These are phyloP conservation scores for Rallus crepitans DNA, from an alignment of 2,797 vertebrate species.

Conservation along the genomic window DNA sequence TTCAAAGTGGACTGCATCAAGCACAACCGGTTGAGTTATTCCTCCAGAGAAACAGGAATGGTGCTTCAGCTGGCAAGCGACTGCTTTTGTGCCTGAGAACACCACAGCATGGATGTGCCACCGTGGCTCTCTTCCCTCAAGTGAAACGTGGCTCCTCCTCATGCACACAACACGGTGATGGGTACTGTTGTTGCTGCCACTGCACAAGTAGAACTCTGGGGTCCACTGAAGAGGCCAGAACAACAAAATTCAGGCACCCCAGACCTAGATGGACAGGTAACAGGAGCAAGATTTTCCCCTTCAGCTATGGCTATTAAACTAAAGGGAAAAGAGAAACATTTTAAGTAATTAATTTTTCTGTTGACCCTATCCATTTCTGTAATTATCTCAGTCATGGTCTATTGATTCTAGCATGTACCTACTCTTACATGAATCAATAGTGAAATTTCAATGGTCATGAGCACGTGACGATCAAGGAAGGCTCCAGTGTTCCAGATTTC, in stretches of 20 bases:
- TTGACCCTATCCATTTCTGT: background rate
- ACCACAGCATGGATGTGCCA: accelerated
- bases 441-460: background rate
- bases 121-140: accelerated
- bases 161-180: accelerated
- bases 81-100: background rate
- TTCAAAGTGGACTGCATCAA: background rate
- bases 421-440: background rate
- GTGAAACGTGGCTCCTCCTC: background rate
- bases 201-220: background rate
- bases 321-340: background rate
- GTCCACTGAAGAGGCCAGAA: background rate
- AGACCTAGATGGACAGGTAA: background rate
- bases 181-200: background rate
- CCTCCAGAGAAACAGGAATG: background rate
- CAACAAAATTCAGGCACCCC: background rate
- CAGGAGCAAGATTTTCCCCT: background rate
- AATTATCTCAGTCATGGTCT: background rate
- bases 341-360: background rate
- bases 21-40: background rate
- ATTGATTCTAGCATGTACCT: background rate
- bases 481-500: background rate
- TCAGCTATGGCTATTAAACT: background rate
- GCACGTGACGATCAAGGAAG: background rate
- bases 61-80: background rate